Evolutionary conservation across 2,888 invertebrate species (phyloP).

Genomic region (Boloria selene): DNA sequence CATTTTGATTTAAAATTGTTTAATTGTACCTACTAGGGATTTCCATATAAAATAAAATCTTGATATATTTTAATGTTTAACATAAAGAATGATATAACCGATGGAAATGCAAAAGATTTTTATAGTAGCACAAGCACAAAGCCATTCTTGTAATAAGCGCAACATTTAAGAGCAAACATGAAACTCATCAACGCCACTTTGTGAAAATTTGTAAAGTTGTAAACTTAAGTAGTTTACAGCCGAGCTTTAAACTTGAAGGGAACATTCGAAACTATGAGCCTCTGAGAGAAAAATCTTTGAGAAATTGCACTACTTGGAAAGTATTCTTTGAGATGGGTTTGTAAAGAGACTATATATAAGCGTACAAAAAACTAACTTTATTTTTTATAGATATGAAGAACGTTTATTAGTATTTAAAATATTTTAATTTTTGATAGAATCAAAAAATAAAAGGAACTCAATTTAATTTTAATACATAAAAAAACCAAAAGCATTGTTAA

Average conservation of each 20-base stretch:
- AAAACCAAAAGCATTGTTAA: too few relatives aligned
- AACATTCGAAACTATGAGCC: constrained; percentile 23
- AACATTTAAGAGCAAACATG: constrained; percentile 20
- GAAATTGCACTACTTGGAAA: constrained; percentile 13
- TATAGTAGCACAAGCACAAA: not conserved
- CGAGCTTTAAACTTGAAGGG: constrained; percentile 18
- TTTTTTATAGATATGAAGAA: too few relatives aligned
- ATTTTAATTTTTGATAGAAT: too few relatives aligned
- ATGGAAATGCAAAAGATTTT: constrained; percentile 1
- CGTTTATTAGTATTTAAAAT: too few relatives aligned
- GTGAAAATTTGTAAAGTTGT: constrained; percentile 24
- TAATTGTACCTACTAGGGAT: too few relatives aligned
- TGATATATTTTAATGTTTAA: not conserved
- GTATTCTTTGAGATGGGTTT: constrained; percentile 14
- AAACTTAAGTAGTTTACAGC: constrained; percentile 19
- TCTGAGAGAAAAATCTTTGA: constrained; percentile 15
- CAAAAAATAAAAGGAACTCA: too few relatives aligned
- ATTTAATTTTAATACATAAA: too few relatives aligned
- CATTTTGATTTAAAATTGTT: not conserved
- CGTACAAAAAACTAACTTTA: not conserved
- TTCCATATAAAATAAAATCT: too few relatives aligned
- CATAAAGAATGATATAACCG: not conserved
- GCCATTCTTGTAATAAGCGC: constrained; percentile 17
- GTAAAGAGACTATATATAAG: constrained; percentile 6
- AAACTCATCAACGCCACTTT: constrained; percentile 22